Evolutionary conservation across 2,113 vertebrate genomes (phyloP).

Genomic region (Platysternon megacephalum): DNA sequence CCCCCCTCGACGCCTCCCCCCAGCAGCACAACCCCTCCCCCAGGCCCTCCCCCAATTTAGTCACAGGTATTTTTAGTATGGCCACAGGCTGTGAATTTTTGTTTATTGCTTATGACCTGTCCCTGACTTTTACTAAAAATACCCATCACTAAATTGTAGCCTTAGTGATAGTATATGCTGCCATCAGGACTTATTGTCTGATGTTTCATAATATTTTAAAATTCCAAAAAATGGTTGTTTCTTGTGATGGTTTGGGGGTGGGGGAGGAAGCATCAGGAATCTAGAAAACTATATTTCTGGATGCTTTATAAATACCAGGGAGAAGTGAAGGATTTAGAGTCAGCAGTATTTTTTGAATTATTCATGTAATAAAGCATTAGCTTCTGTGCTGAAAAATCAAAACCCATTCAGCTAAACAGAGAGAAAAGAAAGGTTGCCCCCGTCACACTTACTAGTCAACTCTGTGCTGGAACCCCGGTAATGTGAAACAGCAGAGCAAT

Average conservation of each 20-base stretch:
- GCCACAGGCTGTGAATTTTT: not conserved
- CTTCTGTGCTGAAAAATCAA: not conserved
- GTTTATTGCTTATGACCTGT: no score
- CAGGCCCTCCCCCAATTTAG: no score
- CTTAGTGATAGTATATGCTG: not conserved
- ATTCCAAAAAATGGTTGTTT: not conserved
- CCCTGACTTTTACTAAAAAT: no score
- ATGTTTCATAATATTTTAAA: not conserved
- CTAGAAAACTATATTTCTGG: not conserved
- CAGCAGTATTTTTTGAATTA: not conserved
- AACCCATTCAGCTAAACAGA: not conserved
- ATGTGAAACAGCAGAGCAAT: not conserved
- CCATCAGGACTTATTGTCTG: not conserved
- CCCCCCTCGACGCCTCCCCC: no score
- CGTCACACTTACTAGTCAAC: not conserved
- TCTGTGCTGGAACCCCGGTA: not conserved
- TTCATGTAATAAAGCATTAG: not conserved
- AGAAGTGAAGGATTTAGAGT: not conserved
- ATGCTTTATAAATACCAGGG: not conserved
- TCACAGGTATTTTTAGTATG: no score
- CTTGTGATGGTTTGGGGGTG: not conserved
- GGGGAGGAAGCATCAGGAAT: not conserved
- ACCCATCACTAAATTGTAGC: no score
- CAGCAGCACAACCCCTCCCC: no score
- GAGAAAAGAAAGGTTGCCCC: not conserved